phyloP scores from a whole-genome alignment of 2,888 invertebrate species.

The Kryphioiulus occultus region DNA sequence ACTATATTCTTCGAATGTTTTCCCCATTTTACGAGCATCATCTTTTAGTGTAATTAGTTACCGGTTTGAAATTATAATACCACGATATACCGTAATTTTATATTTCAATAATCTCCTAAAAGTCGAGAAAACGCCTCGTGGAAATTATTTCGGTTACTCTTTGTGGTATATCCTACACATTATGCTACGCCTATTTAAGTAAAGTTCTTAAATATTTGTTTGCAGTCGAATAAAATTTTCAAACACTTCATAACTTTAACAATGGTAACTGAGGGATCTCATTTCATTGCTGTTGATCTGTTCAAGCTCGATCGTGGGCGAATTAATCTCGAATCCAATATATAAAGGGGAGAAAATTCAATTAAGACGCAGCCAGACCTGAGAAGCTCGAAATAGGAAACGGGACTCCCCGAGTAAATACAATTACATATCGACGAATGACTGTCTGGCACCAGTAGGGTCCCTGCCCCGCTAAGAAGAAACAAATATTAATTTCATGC shows the following conservation, averaged over 20 bases:
- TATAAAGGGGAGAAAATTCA: not conserved
- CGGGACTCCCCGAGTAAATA: not conserved
- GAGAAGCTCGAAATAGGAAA: not conserved
- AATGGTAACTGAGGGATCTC: not conserved
- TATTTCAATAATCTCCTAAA: too few species aligned
- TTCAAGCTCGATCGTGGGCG: not conserved
- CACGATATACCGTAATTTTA: too few species aligned
- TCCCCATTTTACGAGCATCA: too few species aligned
- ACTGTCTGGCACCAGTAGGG: not conserved
- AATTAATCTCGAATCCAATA: not conserved
- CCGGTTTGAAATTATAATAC: too few species aligned
- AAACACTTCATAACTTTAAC: not conserved
- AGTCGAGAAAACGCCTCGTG: too few species aligned
- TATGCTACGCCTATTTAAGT: too few species aligned
- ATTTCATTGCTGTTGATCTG: not conserved
- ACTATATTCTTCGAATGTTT: too few species aligned
- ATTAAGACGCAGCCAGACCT: not conserved
- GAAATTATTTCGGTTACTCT: too few species aligned
- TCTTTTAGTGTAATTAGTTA: too few species aligned
- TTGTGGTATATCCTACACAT: too few species aligned
- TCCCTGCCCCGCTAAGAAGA: not conserved
- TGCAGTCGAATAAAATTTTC: not conserved
- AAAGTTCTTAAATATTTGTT: too few species aligned
- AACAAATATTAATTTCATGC: constrained; percentile 10
- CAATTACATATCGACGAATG: not conserved